phyloP scores from a whole-genome alignment of 2,888 invertebrate genomes.

The Erannis defoliaria region DNA sequence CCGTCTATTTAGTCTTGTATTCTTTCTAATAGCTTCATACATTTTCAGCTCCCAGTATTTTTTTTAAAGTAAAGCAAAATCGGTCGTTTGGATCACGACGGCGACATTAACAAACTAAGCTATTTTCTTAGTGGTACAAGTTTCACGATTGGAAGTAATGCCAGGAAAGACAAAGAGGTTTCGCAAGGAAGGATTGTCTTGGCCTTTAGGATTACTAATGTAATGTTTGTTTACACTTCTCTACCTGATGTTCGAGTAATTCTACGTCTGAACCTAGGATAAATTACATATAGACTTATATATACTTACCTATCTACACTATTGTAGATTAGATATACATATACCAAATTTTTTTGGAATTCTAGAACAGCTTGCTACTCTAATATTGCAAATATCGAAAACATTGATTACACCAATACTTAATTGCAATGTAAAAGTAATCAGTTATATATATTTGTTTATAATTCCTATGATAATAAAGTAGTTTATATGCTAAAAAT shows the following conservation, averaged over 20 bases:
- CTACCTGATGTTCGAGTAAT: background rate
- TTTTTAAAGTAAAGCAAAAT: conserved; percentile 36
- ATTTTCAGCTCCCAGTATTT: conserved; percentile 17
- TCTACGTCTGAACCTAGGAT: too few relatives aligned
- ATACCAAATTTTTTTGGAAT: too few relatives aligned
- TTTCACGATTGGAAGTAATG: conserved; percentile 30
- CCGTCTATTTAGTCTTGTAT: background rate
- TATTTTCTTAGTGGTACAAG: conserved; percentile 29
- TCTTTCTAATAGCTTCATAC: background rate
- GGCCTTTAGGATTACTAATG: background rate
- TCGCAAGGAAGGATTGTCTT: background rate
- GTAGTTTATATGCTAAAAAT: too few relatives aligned
- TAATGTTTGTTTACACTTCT: background rate
- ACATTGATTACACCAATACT: too few relatives aligned
- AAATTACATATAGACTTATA: too few relatives aligned
- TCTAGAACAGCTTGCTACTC: too few relatives aligned
- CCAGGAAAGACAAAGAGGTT: conserved; percentile 18
- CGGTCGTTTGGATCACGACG: conserved; percentile 20
- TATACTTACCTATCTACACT: too few relatives aligned
- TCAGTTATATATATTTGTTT: too few relatives aligned
- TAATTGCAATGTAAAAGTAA: too few relatives aligned
- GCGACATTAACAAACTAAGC: conserved; percentile 41
- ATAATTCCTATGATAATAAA: too few relatives aligned
- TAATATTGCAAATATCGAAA: too few relatives aligned
- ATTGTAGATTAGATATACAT: too few relatives aligned